These are phyloP conservation scores for Pampusana beccarii DNA, from an alignment of 2,113 vertebrate species.

Conservation along the genomic window DNA sequence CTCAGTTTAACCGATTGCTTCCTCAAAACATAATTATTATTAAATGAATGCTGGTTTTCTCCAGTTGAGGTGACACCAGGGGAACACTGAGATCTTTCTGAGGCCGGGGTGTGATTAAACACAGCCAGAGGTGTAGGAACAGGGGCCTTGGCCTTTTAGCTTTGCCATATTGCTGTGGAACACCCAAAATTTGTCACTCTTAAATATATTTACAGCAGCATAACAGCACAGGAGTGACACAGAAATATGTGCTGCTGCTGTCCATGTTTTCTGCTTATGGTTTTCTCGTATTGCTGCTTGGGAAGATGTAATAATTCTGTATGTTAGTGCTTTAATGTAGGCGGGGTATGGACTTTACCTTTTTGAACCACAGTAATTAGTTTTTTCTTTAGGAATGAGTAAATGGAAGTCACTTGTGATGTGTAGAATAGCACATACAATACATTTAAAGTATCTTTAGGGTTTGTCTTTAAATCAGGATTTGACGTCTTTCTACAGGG, in stretches of 20 bases:
- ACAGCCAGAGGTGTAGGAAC: not conserved
- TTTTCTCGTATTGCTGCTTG: not conserved
- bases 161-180: not conserved
- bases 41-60: not conserved
- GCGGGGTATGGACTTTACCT: not conserved
- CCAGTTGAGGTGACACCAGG: rapidly evolving
- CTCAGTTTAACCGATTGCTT: not conserved
- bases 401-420: not conserved
- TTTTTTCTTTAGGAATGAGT: not conserved
- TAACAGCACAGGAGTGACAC: not conserved
- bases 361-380: not conserved
- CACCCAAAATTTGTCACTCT: not conserved
- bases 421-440: rapidly evolving
- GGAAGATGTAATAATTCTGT: not conserved
- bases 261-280: rapidly evolving
- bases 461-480: not conserved
- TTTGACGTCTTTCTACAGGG: not conserved
- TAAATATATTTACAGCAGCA: not conserved
- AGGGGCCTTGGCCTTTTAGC: rapidly evolving
- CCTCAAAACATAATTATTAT: not conserved
- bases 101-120: not conserved
- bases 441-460: not conserved
- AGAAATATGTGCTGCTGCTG: not conserved
- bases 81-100: not conserved
- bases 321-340: not conserved